A percentile compares a stretch with the other conserved stretches of the same genome.
These are phyloP conservation scores for Campylomormyrus tamandua DNA, from an alignment of 2,113 vertebrate species.

Conservation along the genomic window DNA sequence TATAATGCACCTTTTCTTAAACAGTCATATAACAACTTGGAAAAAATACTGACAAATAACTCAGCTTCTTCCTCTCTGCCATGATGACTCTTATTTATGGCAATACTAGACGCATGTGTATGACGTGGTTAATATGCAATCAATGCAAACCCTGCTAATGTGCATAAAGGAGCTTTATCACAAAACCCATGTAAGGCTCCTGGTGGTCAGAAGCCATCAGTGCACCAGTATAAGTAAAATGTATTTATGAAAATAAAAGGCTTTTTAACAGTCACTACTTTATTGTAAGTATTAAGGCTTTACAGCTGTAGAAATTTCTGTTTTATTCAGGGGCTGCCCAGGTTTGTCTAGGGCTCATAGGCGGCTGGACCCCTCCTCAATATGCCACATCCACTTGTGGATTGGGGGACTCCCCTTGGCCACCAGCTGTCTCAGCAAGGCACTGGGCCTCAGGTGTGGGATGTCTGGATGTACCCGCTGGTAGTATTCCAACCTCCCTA, in stretches of 20 bases:
- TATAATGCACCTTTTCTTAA: too few species aligned
- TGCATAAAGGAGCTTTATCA: background rate
- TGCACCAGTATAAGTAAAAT: background rate
- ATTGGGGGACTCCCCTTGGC: slow-evolving; percentile 72
- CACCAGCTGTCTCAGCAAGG: slow-evolving; percentile 71
- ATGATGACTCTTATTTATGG: too few species aligned
- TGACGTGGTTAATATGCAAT: too few species aligned
- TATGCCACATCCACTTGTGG: slow-evolving; percentile 66
- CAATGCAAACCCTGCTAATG: background rate
- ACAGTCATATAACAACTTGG: too few species aligned
- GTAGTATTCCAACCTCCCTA: slow-evolving; percentile 72
- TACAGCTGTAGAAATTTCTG: background rate
- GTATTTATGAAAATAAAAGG: background rate
- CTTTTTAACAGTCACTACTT: background rate
- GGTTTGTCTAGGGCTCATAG: slow-evolving; percentile 54
- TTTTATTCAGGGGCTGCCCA: background rate
- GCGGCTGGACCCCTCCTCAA: slow-evolving; percentile 51
- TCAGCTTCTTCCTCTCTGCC: too few species aligned
- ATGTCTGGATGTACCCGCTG: slow-evolving; percentile 66
- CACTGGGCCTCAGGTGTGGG: slow-evolving; percentile 65
- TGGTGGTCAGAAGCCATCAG: background rate
- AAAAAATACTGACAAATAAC: too few species aligned
- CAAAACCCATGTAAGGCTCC: too few species aligned
- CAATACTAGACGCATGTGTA: too few species aligned
- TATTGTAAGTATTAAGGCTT: background rate